These are phyloP conservation scores for Lontra canadensis DNA, from an alignment of 2,113 vertebrate genomes.

Conservation along the genomic window DNA sequence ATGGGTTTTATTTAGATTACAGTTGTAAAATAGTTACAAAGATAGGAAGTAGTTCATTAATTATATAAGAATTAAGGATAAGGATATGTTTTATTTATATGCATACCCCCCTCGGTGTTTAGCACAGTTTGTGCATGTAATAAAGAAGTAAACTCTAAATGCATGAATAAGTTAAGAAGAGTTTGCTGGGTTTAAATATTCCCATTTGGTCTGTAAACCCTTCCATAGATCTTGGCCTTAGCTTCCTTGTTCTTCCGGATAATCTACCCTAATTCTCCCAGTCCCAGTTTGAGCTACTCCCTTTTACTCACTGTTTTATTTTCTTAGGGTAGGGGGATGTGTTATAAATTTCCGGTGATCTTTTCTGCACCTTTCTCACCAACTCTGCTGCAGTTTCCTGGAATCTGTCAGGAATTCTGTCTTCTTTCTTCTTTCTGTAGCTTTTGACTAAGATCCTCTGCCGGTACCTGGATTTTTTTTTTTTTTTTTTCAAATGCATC, in stretches of 20 bases:
- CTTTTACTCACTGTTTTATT: conserved; percentile 10
- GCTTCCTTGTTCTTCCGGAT: background rate
- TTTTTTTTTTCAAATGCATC: background rate
- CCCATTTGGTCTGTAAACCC: background rate
- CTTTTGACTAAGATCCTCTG: background rate
- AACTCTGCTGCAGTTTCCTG: background rate
- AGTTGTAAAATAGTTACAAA: background rate
- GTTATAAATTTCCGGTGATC: background rate
- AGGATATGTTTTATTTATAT: background rate
- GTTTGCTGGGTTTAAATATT: background rate
- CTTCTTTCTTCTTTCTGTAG: background rate
- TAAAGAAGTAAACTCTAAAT: conserved; percentile 1
- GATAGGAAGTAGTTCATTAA: background rate
- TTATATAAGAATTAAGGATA: background rate
- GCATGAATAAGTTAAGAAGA: background rate
- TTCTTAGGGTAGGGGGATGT: background rate
- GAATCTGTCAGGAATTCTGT: background rate
- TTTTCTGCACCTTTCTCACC: background rate
- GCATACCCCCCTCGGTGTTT: background rate
- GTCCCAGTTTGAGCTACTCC: background rate
- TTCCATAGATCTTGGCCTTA: background rate
- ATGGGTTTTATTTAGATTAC: background rate
- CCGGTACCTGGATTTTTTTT: background rate
- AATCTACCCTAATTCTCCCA: background rate
- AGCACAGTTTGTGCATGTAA: background rate